Conservation (phyloP, 2,797 vertebrate genomes). For the Peromyscus aztecus region DNA sequence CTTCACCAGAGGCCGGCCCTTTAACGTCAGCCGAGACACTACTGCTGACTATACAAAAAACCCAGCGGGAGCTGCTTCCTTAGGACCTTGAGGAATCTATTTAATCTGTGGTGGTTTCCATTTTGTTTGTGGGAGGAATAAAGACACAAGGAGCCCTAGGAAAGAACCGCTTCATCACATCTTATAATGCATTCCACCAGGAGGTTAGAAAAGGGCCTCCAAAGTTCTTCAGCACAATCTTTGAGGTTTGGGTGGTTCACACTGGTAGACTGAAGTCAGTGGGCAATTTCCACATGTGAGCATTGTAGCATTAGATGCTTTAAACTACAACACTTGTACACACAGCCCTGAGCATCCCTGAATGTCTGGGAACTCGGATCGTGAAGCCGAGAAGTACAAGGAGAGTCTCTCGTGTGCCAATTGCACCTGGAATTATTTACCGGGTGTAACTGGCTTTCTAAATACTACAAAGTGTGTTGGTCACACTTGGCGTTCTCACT, state of each 20-base stretch:
- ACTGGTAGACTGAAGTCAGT: conserved; percentile 62
- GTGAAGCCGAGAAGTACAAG: not conserved
- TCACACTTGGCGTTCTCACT: not conserved
- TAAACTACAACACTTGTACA: not conserved
- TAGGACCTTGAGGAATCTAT: conserved; percentile 65
- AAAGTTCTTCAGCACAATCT: not conserved
- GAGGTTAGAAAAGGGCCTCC: conserved; percentile 52
- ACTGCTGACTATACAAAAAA: conserved; percentile 17
- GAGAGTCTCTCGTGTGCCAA: not conserved
- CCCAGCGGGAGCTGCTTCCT: not conserved
- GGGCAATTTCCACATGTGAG: conserved; percentile 66
- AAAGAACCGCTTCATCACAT: conserved; percentile 70
- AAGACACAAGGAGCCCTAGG: conserved; percentile 65
- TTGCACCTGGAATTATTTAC: not conserved
- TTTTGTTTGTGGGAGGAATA: conserved; percentile 79
- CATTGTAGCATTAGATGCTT: conserved; percentile 48
- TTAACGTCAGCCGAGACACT: not conserved
- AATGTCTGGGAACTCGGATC: conserved; percentile 48
- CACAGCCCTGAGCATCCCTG: conserved; percentile 7
- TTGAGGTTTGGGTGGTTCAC: conserved; percentile 65
- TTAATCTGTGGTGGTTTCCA: conserved; percentile 72
- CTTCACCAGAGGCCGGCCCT: conserved; percentile 16
- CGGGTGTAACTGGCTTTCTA: not conserved
- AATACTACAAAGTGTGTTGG: not conserved
- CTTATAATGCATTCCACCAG: conserved; percentile 73